phyloP scores from a whole-genome alignment of 2,797 vertebrate genomes.

The Lepilemur septentrionalis region DNA sequence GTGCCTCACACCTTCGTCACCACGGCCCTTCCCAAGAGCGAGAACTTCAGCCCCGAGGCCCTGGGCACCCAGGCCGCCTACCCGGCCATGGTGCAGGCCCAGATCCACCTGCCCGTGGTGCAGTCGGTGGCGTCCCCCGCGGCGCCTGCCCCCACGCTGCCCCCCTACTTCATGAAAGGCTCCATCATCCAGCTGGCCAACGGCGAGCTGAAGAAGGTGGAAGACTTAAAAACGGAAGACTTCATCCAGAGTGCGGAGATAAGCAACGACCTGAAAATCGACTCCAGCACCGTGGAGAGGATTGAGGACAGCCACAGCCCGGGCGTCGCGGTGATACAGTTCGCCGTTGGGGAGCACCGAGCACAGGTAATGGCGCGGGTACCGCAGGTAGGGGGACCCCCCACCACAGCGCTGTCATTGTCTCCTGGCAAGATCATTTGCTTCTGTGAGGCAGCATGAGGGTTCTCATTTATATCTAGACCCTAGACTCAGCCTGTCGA shows the following conservation, averaged over 20 bases:
- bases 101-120: slow-evolving; percentile 94
- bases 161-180: slow-evolving; percentile 98
- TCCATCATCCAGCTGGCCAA: slow-evolving; percentile 99
- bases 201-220: slow-evolving; percentile 97
- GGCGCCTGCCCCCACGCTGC: slow-evolving; percentile 90
- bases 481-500: background rate
- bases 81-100: slow-evolving; percentile 93
- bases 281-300: slow-evolving; percentile 98
- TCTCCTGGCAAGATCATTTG: background rate
- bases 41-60: slow-evolving; percentile 88
- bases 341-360: slow-evolving; percentile 96
- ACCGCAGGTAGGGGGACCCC: background rate
- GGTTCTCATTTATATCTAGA: background rate
- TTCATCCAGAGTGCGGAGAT: slow-evolving; percentile 99
- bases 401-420: fast-evolving
- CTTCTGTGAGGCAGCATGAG: background rate
- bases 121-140: slow-evolving; percentile 87
- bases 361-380: slow-evolving; percentile 90
- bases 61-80: slow-evolving; percentile 86
- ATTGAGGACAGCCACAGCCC: slow-evolving; percentile 93
- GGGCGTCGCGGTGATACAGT: slow-evolving; percentile 95
- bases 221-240: slow-evolving; percentile 98
- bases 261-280: slow-evolving; percentile 97
- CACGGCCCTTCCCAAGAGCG: slow-evolving; percentile 91
- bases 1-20: slow-evolving; percentile 94